Conservation (phyloP, 2,888 invertebrate species). For the Gasteruption jaculator region DNA sequence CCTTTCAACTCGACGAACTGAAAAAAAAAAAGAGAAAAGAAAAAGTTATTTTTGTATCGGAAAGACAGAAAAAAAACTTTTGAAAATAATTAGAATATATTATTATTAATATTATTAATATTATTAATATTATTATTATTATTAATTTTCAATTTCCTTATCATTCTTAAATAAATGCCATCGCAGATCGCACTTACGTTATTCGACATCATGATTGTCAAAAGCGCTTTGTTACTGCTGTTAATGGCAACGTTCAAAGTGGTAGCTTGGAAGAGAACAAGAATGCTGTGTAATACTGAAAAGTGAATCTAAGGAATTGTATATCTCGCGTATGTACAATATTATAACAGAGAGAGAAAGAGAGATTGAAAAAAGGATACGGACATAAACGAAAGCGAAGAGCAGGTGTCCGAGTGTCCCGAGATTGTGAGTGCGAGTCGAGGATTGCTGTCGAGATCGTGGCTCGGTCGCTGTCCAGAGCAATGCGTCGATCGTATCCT, state of each 20-base stretch:
- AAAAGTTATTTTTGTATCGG: conserved; percentile 14
- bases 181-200: conserved; percentile 70
- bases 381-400: conserved; percentile 90
- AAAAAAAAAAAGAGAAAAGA: conserved; percentile 45
- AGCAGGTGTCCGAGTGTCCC: conserved; percentile 85
- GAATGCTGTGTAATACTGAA: conserved; percentile 75
- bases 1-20: conserved; percentile 99
- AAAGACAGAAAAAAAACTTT: not conserved
- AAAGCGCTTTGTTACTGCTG: conserved; percentile 94
- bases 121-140: too few relatives aligned
- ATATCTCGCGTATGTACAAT: too few relatives aligned
- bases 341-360: too few relatives aligned
- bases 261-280: conserved; percentile 93
- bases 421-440: conserved; percentile 61
- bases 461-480: conserved; percentile 99
- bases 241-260: conserved; percentile 99
- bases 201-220: conserved; percentile 99
- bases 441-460: conserved; percentile 58
- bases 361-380: conserved; percentile 69
- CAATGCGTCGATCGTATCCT: conserved; percentile 96
- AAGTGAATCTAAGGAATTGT: conserved; percentile 22
- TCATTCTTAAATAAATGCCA: not conserved
- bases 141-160: conserved; percentile 1
- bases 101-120: too few relatives aligned
- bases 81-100: too few relatives aligned